These are phyloP conservation scores for Clarias platycephalus DNA, from an alignment of 2,797 vertebrate genomes.

Conservation along the genomic window DNA sequence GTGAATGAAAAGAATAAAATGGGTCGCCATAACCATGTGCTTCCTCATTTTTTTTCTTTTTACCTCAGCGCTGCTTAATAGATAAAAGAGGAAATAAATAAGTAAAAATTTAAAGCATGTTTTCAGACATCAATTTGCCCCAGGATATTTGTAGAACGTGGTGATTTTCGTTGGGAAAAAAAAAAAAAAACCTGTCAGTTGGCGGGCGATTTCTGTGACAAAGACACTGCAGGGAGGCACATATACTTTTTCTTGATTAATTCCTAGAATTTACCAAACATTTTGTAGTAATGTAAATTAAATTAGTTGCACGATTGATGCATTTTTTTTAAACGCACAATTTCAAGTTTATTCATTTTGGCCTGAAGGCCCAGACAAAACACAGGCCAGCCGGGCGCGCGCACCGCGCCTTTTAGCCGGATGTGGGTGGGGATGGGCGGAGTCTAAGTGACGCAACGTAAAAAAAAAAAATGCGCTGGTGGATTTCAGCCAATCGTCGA, in stretches of 20 bases:
- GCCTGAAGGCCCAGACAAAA: background rate
- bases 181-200: background rate
- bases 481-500: constrained; percentile 63
- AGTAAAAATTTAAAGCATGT: too few relatives aligned
- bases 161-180: background rate
- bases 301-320: too few relatives aligned
- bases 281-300: background rate
- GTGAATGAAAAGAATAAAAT: constrained; percentile 20
- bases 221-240: constrained; percentile 43
- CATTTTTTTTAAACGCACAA: too few relatives aligned
- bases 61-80: background rate
- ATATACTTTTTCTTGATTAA: background rate
- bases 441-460: constrained; percentile 62
- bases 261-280: background rate
- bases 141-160: background rate
- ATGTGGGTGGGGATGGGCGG: constrained; percentile 53
- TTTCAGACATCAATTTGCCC: background rate
- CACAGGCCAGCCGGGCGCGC: background rate
- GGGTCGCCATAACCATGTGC: constrained; percentile 32
- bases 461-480: constrained; percentile 53
- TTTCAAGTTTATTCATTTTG: background rate
- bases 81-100: background rate
- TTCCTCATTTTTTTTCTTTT: background rate
- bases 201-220: constrained; percentile 32
- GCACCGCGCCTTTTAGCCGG: constrained; percentile 48